Evolutionary conservation across 2,113 vertebrate species (phyloP).

Genomic region (Oncorhynchus masou): DNA sequence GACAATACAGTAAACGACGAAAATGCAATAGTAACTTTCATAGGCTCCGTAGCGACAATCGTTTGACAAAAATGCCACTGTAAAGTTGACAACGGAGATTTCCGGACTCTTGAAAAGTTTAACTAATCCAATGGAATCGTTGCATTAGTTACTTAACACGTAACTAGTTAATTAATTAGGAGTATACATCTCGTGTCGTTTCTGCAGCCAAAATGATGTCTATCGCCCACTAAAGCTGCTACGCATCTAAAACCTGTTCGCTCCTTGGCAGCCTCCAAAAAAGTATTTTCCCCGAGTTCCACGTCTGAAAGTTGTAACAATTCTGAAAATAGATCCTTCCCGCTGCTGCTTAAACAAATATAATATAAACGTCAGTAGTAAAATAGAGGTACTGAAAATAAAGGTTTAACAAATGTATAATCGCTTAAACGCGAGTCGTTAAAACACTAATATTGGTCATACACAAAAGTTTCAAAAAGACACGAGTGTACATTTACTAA

Average conservation of each 20-base stretch:
- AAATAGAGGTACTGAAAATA: constrained; percentile 26
- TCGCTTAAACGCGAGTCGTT: constrained; percentile 12
- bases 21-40: background rate
- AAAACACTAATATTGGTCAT: constrained; percentile 17
- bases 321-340: constrained; percentile 36
- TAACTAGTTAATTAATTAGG: constrained; percentile 23
- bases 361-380: constrained; percentile 1
- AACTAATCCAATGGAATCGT: constrained; percentile 30
- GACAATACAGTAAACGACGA: constrained; percentile 22
- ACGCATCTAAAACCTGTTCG: constrained; percentile 30
- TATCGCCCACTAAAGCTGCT: background rate
- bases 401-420: constrained; percentile 16
- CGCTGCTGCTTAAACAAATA: constrained; percentile 30
- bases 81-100: constrained; percentile 14
- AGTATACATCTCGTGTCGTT: constrained; percentile 33
- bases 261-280: background rate
- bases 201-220: constrained; percentile 22
- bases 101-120: constrained; percentile 40
- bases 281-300: constrained; percentile 24
- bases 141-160: constrained; percentile 7
- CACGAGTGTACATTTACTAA: constrained; percentile 53
- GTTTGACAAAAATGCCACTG: constrained; percentile 15
- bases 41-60: constrained; percentile 36
- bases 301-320: constrained; percentile 33
- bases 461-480: constrained; percentile 39